Conservation (phyloP, 2,888 invertebrate species). For the Aspidiotus rigidus region DNA sequence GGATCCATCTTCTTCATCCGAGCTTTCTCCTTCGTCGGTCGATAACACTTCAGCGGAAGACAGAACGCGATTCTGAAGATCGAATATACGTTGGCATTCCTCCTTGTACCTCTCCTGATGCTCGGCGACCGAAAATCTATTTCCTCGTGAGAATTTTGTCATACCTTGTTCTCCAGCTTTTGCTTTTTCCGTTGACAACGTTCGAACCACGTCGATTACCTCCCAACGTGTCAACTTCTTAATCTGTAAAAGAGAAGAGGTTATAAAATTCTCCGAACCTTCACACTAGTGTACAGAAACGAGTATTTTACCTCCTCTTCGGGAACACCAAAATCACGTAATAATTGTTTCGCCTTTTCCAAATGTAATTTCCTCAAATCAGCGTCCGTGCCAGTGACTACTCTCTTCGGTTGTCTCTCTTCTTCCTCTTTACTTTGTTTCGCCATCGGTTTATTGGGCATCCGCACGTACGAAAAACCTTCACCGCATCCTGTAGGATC, state of each 20-base stretch:
- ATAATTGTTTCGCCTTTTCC: slow-evolving; percentile 89
- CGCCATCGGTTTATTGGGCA: slow-evolving; percentile 90
- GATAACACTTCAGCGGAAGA: slow-evolving; percentile 86
- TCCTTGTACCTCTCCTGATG: slow-evolving; percentile 97
- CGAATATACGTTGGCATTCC: slow-evolving; percentile 96
- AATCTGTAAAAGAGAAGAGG: slow-evolving; percentile 47
- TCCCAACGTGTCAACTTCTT: slow-evolving; percentile 87
- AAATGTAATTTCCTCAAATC: slow-evolving; percentile 89
- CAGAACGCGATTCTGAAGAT: slow-evolving; percentile 89
- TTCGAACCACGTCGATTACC: slow-evolving; percentile 96
- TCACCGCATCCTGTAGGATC: slow-evolving; percentile 94
- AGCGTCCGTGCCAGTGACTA: slow-evolving; percentile 97
- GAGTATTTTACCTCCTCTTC: slow-evolving; percentile 65
- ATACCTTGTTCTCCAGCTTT: slow-evolving; percentile 96
- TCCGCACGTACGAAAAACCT: slow-evolving; percentile 94
- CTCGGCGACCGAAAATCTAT: slow-evolving; percentile 94
- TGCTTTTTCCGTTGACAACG: slow-evolving; percentile 94
- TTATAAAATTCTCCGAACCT: too few relatives aligned
- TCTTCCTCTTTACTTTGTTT: slow-evolving; percentile 75
- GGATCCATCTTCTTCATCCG: slow-evolving; percentile 86
- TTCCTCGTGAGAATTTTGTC: slow-evolving; percentile 97
- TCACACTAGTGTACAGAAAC: background rate
- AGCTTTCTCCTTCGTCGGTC: slow-evolving; percentile 92
- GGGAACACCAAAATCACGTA: slow-evolving; percentile 92
- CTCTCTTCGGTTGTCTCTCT: slow-evolving; percentile 82